A percentile compares a stretch with the other conserved stretches of the same genome.
These are phyloP conservation scores for Sorex fumeus DNA, from an alignment of 2,113 vertebrate species.

Conservation along the genomic window DNA sequence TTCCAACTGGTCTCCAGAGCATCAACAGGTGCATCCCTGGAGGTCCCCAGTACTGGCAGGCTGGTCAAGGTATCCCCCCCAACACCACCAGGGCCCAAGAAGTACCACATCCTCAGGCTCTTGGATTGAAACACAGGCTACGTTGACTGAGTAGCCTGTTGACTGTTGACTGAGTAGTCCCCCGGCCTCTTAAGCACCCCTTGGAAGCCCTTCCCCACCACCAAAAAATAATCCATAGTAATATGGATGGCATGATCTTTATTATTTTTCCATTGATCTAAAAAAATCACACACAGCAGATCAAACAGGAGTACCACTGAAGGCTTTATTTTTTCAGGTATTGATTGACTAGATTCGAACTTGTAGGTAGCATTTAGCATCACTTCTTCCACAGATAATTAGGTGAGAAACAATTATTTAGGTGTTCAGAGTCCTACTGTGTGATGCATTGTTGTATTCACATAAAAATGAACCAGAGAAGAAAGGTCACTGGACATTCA, in stretches of 20 bases:
- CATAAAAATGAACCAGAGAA: slow-evolving; percentile 61
- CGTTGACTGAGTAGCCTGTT: too few species aligned
- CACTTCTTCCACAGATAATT: slow-evolving; percentile 51
- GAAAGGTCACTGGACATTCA: slow-evolving; percentile 59
- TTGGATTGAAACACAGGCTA: too few species aligned
- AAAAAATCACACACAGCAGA: slow-evolving; percentile 74
- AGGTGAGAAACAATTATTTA: slow-evolving; percentile 64
- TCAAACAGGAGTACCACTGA: slow-evolving; percentile 67
- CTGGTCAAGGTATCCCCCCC: too few species aligned
- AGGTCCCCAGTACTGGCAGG: too few species aligned
- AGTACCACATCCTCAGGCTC: too few species aligned
- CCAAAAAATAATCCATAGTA: slow-evolving; percentile 16
- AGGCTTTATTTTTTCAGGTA: slow-evolving; percentile 74
- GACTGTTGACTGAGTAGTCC: too few species aligned
- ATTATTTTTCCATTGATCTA: slow-evolving; percentile 66
- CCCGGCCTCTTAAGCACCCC: too few species aligned
- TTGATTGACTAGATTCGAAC: slow-evolving; percentile 61
- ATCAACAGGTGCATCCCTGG: too few species aligned
- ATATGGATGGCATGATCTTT: slow-evolving; percentile 71
- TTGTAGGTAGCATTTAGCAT: slow-evolving; percentile 72
- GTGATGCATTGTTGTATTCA: slow-evolving; percentile 44
- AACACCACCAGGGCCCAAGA: too few species aligned
- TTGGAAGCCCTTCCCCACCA: too few species aligned
- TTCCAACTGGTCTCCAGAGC: too few species aligned
- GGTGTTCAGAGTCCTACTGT: slow-evolving; percentile 57